phyloP scores from a whole-genome alignment of 2,113 vertebrate genomes.

The Semicossyphus pulcher region DNA sequence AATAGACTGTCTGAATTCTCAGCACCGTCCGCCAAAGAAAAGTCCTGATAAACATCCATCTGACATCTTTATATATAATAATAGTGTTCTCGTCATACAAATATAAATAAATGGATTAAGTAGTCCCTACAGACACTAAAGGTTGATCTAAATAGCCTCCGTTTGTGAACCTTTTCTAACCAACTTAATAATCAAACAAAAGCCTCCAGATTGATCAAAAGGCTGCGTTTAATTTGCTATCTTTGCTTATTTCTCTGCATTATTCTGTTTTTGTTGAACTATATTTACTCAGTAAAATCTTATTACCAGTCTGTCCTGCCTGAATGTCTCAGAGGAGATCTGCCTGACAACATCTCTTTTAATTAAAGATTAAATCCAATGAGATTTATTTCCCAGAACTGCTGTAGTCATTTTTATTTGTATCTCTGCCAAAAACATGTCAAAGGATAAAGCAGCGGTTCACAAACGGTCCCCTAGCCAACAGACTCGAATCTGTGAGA shows the following conservation, averaged over 20 bases:
- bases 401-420: neutral
- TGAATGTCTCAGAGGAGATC: slow-evolving; percentile 12
- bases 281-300: slow-evolving; percentile 25
- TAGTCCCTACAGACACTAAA: too few species aligned
- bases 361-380: slow-evolving; percentile 20
- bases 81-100: neutral
- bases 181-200: slow-evolving; percentile 13
- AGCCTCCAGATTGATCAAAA: neutral
- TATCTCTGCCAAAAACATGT: neutral
- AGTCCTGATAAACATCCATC: neutral
- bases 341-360: slow-evolving; percentile 11
- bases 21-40: neutral
- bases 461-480: neutral
- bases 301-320: neutral
- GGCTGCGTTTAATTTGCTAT: slow-evolving; percentile 22
- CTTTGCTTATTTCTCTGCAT: slow-evolving; percentile 3
- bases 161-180: neutral
- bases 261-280: neutral
- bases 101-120: neutral
- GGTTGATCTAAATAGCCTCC: neutral
- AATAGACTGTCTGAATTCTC: neutral
- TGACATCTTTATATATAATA: neutral
- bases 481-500: neutral
- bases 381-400: neutral
- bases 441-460: neutral